These are phyloP conservation scores for Sycophila sp. DNA, from an alignment of 1,140 invertebrate genomes.

Conservation along the genomic window DNA sequence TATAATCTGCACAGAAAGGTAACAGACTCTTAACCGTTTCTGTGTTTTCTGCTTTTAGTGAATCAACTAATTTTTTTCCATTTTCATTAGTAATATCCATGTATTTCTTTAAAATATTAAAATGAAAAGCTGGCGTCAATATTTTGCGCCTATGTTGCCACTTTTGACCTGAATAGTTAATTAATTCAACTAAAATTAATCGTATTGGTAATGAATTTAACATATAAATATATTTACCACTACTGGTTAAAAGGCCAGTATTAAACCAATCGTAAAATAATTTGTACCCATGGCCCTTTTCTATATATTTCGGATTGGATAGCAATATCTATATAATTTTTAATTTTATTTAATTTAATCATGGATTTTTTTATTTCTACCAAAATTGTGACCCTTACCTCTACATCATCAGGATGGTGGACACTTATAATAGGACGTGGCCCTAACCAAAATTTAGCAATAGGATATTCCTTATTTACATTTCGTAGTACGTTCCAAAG, in stretches of 20 bases:
- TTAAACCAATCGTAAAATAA: constrained; percentile 74
- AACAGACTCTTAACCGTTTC: constrained; percentile 68
- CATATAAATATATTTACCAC: constrained; percentile 36
- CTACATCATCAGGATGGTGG: constrained; percentile 48
- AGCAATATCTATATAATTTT: constrained; percentile 46
- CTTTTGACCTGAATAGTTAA: constrained; percentile 71
- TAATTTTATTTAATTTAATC: neutral
- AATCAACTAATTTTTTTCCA: constrained; percentile 41
- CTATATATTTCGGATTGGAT: constrained; percentile 63
- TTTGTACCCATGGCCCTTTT: constrained; percentile 70
- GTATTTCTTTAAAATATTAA: constrained; percentile 85
- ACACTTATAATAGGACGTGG: constrained; percentile 6
- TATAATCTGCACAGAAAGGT: constrained; percentile 75
- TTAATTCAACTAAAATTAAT: neutral
- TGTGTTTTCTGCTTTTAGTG: constrained; percentile 50
- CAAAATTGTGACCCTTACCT: too few relatives aligned
- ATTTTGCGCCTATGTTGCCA: constrained; percentile 84
- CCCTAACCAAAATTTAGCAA: constrained; percentile 39
- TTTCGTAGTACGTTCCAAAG: constrained; percentile 21
- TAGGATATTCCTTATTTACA: constrained; percentile 36
- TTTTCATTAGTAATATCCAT: constrained; percentile 59
- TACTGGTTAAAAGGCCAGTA: constrained; percentile 72
- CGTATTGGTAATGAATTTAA: neutral
- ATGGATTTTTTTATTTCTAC: too few relatives aligned
- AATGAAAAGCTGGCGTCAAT: constrained; percentile 90